Percentiles rank a stretch among this genome's conserved stretches.
Evolutionary conservation across 53 echinoderm and acorn worm species (phyloP).

Genomic region (Paracentrotus lividus): DNA sequence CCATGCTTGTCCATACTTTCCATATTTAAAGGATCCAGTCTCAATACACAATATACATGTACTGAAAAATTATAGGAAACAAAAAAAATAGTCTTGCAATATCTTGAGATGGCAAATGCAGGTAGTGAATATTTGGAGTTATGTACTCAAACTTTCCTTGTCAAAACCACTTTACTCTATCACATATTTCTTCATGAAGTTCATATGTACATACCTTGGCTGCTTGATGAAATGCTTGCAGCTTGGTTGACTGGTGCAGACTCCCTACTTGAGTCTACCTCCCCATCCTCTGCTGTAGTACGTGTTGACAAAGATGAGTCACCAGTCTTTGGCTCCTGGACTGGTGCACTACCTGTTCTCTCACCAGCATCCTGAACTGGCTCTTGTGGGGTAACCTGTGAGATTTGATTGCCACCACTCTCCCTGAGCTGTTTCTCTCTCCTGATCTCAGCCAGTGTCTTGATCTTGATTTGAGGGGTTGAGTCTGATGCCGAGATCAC

Average conservation of each 20-base stretch:
- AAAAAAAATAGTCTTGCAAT: too few species aligned
- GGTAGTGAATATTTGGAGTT: too few species aligned
- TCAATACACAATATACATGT: too few species aligned
- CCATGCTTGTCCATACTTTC: too few species aligned
- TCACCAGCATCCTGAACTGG: not conserved
- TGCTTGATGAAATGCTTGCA: not conserved
- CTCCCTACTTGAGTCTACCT: slow-evolving; percentile 4
- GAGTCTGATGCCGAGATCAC: not conserved
- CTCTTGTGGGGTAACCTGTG: not conserved
- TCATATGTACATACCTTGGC: not conserved
- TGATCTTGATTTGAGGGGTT: slow-evolving; percentile 61
- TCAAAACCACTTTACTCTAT: too few species aligned
- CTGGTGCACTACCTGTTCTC: slow-evolving; percentile 31
- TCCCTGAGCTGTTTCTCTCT: slow-evolving; percentile 61
- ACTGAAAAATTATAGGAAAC: too few species aligned
- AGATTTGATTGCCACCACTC: not conserved
- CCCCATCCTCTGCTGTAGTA: not conserved
- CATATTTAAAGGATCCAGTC: too few species aligned
- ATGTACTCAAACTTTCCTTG: too few species aligned
- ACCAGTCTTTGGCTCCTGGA: slow-evolving; percentile 28
- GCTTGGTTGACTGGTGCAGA: slow-evolving; percentile 1
- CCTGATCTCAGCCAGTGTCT: slow-evolving; percentile 60
- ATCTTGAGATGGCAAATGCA: too few species aligned
- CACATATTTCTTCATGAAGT: too few species aligned
- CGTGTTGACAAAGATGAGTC: not conserved